These are phyloP conservation scores for Spilarctia lutea DNA, from an alignment of 2,888 invertebrate species.

Conservation along the genomic window DNA sequence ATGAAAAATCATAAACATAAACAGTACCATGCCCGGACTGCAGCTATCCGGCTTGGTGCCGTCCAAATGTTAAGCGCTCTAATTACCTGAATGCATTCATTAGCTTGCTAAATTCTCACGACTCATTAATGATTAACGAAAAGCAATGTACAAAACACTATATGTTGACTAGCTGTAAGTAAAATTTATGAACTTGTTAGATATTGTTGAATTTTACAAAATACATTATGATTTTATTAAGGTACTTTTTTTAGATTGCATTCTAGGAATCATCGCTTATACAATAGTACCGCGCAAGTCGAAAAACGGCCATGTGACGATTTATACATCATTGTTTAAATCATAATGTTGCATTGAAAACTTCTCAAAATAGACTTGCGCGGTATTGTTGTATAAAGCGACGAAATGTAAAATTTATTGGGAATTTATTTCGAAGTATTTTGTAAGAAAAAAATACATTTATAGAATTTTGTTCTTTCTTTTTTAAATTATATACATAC, in stretches of 20 bases:
- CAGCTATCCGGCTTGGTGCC: not conserved
- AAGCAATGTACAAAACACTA: slow-evolving; percentile 69
- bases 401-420: slow-evolving; percentile 57
- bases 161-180: slow-evolving; percentile 68
- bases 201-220: slow-evolving; percentile 72
- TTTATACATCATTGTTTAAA: no score
- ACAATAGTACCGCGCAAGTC: no score
- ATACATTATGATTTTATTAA: slow-evolving; percentile 60
- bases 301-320: no score
- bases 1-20: not conserved
- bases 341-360: no score
- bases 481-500: slow-evolving; percentile 9
- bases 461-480: slow-evolving; percentile 24
- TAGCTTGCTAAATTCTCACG: slow-evolving; percentile 29
- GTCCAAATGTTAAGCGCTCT: not conserved
- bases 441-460: slow-evolving; percentile 58
- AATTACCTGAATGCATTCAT: not conserved
- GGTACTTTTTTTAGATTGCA: slow-evolving; percentile 65
- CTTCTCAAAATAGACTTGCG: no score
- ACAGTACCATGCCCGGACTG: not conserved
- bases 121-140: slow-evolving; percentile 40
- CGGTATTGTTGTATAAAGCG: no score
- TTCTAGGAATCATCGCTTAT: slow-evolving; percentile 57
- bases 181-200: slow-evolving; percentile 69
- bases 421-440: slow-evolving; percentile 70